Evolutionary conservation across 92 coral and sea anemone species (phyloP).

Genomic region (Micromussa lordhowensis): DNA sequence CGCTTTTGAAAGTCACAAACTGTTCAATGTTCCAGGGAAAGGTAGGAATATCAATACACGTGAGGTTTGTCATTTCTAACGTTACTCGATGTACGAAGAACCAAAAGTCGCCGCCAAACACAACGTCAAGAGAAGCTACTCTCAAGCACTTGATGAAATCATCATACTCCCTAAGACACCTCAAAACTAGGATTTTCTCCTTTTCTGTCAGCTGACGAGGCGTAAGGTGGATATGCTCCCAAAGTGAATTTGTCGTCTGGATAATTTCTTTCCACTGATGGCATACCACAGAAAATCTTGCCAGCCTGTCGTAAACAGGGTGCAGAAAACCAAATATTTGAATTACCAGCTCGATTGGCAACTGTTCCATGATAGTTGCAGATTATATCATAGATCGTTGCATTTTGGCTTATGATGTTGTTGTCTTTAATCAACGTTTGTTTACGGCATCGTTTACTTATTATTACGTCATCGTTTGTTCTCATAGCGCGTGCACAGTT

Average conservation of each 20-base stretch:
- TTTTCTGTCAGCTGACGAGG: slow-evolving; percentile 1
- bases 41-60: slow-evolving; percentile 39
- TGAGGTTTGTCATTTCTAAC: slow-evolving; percentile 38
- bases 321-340: slow-evolving; percentile 36
- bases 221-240: slow-evolving; percentile 43
- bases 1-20: slow-evolving; percentile 32
- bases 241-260: slow-evolving; percentile 27
- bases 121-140: slow-evolving; percentile 25
- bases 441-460: neutral
- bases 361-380: slow-evolving; percentile 1
- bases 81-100: slow-evolving; percentile 34
- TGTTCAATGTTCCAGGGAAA: slow-evolving; percentile 48
- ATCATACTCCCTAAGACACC: slow-evolving; percentile 21
- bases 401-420: neutral
- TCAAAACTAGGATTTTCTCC: slow-evolving; percentile 23
- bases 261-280: slow-evolving; percentile 40
- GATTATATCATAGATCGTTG: neutral
- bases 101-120: slow-evolving; percentile 33
- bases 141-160: slow-evolving; percentile 34
- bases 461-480: slow-evolving; percentile 19
- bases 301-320: slow-evolving; percentile 38
- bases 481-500: neutral
- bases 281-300: slow-evolving; percentile 30
- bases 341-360: slow-evolving; percentile 27
- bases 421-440: neutral